A percentile compares a stretch with the other conserved stretches of the same genome.
phyloP scores from a whole-genome alignment of 1,140 invertebrate genomes.

The Lutraria rhynchaena region DNA sequence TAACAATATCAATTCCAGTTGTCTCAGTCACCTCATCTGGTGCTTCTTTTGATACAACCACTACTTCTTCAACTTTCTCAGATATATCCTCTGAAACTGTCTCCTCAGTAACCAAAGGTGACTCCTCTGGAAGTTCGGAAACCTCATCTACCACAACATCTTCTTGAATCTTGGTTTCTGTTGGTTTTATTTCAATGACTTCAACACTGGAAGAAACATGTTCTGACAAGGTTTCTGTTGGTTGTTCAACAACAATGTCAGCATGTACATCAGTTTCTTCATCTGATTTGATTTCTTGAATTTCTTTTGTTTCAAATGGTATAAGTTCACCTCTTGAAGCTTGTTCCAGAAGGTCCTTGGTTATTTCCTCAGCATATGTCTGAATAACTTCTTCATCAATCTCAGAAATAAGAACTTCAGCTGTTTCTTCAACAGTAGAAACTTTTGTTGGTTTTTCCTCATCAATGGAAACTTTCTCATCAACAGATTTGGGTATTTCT shows the following conservation, averaged over 20 bases:
- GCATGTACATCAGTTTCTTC: constrained; percentile 42
- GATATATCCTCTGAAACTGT: neutral
- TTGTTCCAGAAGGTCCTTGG: constrained; percentile 45
- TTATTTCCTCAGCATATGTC: constrained; percentile 53
- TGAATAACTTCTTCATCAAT: constrained; percentile 35
- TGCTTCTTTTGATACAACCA: constrained; percentile 13
- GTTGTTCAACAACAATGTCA: constrained; percentile 37
- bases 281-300: constrained; percentile 46
- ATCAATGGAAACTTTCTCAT: constrained; percentile 9
- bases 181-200: constrained; percentile 23
- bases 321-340: constrained; percentile 43
- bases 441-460: constrained; percentile 32
- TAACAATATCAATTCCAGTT: constrained; percentile 7
- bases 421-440: constrained; percentile 19
- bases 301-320: constrained; percentile 40
- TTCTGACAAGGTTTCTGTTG: constrained; percentile 33
- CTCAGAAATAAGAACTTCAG: neutral
- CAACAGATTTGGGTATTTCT: constrained; percentile 41
- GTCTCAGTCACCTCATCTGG: constrained; percentile 6
- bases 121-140: constrained; percentile 27
- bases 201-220: neutral
- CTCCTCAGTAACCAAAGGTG: neutral
- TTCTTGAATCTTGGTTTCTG: constrained; percentile 9
- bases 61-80: constrained; percentile 21
- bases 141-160: constrained; percentile 22